phyloP scores from a whole-genome alignment of 2,113 vertebrate species.

The Pangasianodon hypophthalmus region DNA sequence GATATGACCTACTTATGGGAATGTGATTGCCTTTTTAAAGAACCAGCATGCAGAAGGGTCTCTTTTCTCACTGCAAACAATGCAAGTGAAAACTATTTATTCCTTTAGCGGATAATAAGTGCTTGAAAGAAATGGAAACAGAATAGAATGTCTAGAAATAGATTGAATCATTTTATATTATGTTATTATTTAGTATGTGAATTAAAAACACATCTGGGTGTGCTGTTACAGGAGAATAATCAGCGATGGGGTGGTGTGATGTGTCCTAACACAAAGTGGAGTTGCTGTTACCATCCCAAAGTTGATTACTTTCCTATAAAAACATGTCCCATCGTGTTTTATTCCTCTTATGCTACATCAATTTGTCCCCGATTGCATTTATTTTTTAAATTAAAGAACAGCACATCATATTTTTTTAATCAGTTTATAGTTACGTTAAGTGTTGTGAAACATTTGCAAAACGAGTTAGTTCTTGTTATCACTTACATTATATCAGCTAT shows the following conservation, averaged over 20 bases:
- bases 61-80: background rate
- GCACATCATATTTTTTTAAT: too few relatives aligned
- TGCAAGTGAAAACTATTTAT: background rate
- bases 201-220: background rate
- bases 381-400: too few relatives aligned
- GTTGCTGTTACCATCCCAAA: background rate
- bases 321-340: background rate
- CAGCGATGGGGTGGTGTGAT: background rate
- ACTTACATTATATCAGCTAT: background rate
- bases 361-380: background rate
- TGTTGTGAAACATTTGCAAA: too few relatives aligned
- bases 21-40: slow-evolving; percentile 11
- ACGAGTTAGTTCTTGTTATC: too few relatives aligned
- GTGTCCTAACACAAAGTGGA: background rate
- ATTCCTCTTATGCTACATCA: background rate
- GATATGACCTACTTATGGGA: slow-evolving; percentile 21
- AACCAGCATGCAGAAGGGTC: background rate
- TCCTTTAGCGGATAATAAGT: background rate
- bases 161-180: background rate
- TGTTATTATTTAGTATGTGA: background rate
- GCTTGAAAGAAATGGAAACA: background rate
- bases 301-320: background rate
- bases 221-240: background rate
- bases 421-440: too few relatives aligned
- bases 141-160: background rate